Percentiles rank a stretch among this genome's conserved stretches.
These are phyloP conservation scores for Brachionus rubens DNA, from an alignment of 1,140 invertebrate genomes.

Conservation along the genomic window DNA sequence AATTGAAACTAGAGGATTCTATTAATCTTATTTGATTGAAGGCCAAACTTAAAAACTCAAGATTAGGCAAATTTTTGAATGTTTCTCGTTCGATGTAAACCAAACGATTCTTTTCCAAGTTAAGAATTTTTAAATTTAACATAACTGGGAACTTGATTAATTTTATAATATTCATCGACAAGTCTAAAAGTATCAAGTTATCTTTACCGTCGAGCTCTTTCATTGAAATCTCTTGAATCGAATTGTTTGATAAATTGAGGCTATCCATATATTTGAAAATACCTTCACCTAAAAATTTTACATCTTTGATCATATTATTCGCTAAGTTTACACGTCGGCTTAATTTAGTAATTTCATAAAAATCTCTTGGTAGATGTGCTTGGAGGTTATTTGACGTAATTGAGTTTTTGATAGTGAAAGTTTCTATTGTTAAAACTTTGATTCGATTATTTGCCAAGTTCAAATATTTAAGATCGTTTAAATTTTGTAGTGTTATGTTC, in stretches of 20 bases:
- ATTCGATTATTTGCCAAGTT: constrained; percentile 18
- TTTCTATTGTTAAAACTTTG: background rate
- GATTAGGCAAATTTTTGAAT: background rate
- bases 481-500: background rate
- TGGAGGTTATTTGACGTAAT: no score
- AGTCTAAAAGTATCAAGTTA: background rate
- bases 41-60: background rate
- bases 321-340: no score
- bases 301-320: no score
- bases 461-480: background rate
- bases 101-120: background rate
- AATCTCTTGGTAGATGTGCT: no score
- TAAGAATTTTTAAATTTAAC: background rate
- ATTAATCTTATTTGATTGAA: background rate
- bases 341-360: no score
- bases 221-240: background rate
- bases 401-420: constrained; percentile 13
- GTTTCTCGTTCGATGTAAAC: background rate
- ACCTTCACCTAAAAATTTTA: no score
- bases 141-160: background rate
- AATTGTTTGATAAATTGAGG: background rate
- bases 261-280: no score
- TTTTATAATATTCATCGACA: background rate
- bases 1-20: background rate
- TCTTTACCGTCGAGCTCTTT: no score